A percentile compares a stretch with the other conserved stretches of the same genome.
phyloP scores from a whole-genome alignment of 2,797 vertebrate genomes.

The Darevskia mixta region DNA sequence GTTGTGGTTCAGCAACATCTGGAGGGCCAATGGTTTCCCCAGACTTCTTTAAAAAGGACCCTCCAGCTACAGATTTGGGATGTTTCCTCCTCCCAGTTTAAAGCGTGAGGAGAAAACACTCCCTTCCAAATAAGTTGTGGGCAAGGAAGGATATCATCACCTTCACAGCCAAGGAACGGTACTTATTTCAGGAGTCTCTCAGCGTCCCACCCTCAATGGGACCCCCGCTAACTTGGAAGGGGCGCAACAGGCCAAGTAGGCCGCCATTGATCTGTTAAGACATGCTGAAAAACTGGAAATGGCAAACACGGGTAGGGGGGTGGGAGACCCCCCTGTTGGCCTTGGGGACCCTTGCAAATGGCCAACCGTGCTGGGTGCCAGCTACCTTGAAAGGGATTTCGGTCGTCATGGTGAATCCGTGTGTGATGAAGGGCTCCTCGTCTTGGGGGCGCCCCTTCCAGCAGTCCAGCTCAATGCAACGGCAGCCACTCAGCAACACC shows the following conservation, averaged over 20 bases:
- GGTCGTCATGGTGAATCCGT: slow-evolving; percentile 95
- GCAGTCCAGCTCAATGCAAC: slow-evolving; percentile 92
- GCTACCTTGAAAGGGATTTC: slow-evolving; percentile 89
- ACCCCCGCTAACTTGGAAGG: not conserved
- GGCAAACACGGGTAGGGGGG: not conserved
- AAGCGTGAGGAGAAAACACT: not conserved
- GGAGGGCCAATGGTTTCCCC: no score
- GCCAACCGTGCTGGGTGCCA: not conserved
- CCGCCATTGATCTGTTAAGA: not conserved
- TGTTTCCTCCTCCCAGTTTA: not conserved
- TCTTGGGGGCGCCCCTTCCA: slow-evolving; percentile 90
- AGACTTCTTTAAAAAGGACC: no score
- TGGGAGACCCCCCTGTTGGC: not conserved
- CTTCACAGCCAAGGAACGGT: not conserved
- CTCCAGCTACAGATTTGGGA: no score
- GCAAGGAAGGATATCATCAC: not conserved
- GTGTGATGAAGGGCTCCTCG: slow-evolving; percentile 93
- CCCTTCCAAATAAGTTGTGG: not conserved
- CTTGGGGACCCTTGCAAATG: not conserved
- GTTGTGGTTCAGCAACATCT: no score
- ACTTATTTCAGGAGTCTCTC: not conserved
- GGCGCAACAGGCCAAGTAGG: not conserved
- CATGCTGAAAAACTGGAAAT: not conserved
- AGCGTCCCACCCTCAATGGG: not conserved
- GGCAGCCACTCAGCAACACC: slow-evolving; percentile 90